These are phyloP conservation scores for Astyanax mexicanus DNA, from an alignment of 2,797 vertebrate species.

Conservation along the genomic window DNA sequence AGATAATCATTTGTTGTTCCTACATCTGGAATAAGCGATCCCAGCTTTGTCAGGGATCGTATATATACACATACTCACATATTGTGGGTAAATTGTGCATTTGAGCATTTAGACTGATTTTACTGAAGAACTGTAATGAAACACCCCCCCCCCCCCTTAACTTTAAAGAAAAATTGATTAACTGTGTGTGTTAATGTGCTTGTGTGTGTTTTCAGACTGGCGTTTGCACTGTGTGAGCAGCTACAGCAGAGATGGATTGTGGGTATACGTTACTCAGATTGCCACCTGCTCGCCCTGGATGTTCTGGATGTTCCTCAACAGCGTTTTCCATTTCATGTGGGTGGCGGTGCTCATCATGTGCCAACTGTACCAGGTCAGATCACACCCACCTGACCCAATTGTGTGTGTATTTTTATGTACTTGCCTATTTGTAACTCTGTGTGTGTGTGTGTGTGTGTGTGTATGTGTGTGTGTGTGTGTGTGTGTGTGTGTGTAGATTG, in stretches of 20 bases:
- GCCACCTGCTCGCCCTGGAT: constrained; percentile 98
- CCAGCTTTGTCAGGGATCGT: too few relatives aligned
- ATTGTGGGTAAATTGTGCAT: too few relatives aligned
- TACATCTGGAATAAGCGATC: too few relatives aligned
- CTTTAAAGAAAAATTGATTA: too few relatives aligned
- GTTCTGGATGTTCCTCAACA: constrained; percentile 99
- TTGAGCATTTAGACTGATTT: too few relatives aligned
- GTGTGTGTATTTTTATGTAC: neutral
- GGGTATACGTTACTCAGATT: constrained; percentile 96
- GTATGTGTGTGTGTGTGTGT: neutral
- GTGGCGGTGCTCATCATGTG: constrained; percentile 98
- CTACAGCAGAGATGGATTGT: constrained; percentile 94
- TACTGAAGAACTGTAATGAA: too few relatives aligned
- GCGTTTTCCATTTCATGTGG: constrained; percentile 99
- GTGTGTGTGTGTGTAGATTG: constrained; percentile 80
- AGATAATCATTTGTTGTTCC: too few relatives aligned
- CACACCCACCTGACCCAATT: neutral
- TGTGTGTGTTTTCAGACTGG: constrained; percentile 88
- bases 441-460: neutral
- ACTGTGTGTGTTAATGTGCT: too few relatives aligned
- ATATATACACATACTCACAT: too few relatives aligned
- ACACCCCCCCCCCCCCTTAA: too few relatives aligned
- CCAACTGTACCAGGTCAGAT: constrained; percentile 96
- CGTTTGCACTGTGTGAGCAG: constrained; percentile 93
- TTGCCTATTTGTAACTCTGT: too few relatives aligned